Conservation (phyloP, 2,888 invertebrate genomes). For the Allolobophora icterica region DNA sequence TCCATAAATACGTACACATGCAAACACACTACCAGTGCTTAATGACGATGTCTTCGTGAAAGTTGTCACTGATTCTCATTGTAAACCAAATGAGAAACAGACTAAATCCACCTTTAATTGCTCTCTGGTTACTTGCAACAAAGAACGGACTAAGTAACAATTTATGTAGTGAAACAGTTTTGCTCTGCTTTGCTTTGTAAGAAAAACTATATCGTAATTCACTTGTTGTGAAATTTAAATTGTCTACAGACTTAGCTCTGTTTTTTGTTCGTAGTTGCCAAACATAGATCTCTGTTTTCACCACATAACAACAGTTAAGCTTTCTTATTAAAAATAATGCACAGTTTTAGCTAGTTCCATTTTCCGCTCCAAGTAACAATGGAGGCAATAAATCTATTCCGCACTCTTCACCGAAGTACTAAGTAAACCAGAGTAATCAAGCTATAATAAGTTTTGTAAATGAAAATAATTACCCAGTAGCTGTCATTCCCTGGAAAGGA, state of each 20-base stretch:
- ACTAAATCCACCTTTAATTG: neutral
- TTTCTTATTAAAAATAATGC: no score
- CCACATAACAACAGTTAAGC: neutral
- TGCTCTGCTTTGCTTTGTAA: no score
- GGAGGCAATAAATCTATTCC: neutral
- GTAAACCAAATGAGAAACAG: neutral
- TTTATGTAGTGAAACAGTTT: no score
- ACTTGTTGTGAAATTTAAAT: neutral
- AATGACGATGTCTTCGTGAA: neutral
- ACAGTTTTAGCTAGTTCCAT: neutral
- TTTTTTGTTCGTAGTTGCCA: neutral
- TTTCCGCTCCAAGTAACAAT: neutral
- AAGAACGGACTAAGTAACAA: no score
- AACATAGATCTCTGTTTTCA: neutral
- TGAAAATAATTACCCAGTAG: neutral
- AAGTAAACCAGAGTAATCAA: neutral
- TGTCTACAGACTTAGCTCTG: neutral
- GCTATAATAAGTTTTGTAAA: neutral
- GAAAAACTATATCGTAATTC: neutral
- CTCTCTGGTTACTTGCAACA: neutral
- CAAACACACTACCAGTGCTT: neutral
- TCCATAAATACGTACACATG: neutral
- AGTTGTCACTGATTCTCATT: neutral
- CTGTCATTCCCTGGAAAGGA: neutral
- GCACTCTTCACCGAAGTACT: neutral